A percentile compares a stretch with the other conserved stretches of the same genome.
Conservation (phyloP, 2,888 invertebrate species). For the Papilio demoleus region DNA sequence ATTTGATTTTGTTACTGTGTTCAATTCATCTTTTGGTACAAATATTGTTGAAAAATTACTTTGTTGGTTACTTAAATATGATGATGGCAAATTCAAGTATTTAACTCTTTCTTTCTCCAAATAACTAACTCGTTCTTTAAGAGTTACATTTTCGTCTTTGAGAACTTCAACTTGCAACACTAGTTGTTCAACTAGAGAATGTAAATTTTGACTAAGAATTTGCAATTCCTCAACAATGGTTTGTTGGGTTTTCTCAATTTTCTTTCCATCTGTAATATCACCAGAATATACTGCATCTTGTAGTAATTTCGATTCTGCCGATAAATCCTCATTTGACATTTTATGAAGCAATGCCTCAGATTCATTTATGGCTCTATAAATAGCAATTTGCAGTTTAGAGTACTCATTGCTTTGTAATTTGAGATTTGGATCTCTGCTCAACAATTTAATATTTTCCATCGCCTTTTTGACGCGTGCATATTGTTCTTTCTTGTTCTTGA, state of each 20-base stretch:
- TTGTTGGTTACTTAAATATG: constrained; percentile 14
- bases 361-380: constrained; percentile 86
- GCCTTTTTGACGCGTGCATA: constrained; percentile 75
- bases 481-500: constrained; percentile 83
- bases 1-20: constrained; percentile 57
- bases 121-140: constrained; percentile 83
- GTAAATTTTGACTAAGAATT: constrained; percentile 85
- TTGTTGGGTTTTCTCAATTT: constrained; percentile 84
- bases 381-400: constrained; percentile 81
- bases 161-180: constrained; percentile 86
- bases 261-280: constrained; percentile 70
- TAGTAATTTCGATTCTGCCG: constrained; percentile 43
- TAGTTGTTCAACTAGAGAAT: constrained; percentile 80
- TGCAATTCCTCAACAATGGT: constrained; percentile 87
- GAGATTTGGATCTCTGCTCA: constrained; percentile 67
- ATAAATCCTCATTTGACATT: constrained; percentile 57
- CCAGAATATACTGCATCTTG: constrained; percentile 16
- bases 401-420: constrained; percentile 70
- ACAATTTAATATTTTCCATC: constrained; percentile 72
- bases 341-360: constrained; percentile 85
- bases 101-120: constrained; percentile 82
- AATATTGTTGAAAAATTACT: constrained; percentile 41
- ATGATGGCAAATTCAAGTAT: constrained; percentile 66
- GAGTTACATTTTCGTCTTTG: constrained; percentile 84
- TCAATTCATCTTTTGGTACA: constrained; percentile 46